These are phyloP conservation scores for Platanista minor DNA, from an alignment of 2,113 vertebrate species.

Conservation along the genomic window DNA sequence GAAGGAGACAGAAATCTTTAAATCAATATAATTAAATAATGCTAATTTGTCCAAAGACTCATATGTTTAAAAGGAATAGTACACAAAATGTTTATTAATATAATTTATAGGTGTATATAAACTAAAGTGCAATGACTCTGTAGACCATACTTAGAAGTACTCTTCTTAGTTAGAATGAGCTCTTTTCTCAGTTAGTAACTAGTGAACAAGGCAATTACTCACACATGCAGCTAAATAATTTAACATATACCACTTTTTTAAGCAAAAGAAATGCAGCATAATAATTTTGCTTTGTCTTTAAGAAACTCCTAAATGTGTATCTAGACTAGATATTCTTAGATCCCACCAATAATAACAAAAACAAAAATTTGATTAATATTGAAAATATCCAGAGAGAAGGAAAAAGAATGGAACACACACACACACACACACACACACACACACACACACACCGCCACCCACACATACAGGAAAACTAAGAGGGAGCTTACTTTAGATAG, in stretches of 20 bases:
- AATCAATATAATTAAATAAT: background rate
- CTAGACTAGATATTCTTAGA: background rate
- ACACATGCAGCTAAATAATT: background rate
- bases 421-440: background rate
- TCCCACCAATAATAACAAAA: background rate
- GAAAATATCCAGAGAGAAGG: background rate
- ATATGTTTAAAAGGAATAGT: background rate
- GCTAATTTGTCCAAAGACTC: background rate
- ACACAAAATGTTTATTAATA: background rate
- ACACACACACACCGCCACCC: rapidly evolving
- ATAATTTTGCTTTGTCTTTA: background rate
- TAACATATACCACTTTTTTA: background rate
- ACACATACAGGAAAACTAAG: background rate
- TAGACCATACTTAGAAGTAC: background rate
- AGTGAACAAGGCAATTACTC: background rate
- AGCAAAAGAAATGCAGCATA: background rate
- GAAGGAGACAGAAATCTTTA: background rate
- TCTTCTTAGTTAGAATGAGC: background rate
- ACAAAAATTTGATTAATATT: background rate
- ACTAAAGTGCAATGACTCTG: background rate
- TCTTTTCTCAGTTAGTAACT: background rate
- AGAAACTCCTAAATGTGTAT: background rate
- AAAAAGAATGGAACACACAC: background rate
- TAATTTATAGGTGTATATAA: background rate
- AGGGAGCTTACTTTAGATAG: background rate